Evolutionary conservation across 92 coral and sea anemone genomes (phyloP), one percentile per base, ranked within the genome.

Genomic region (Zoanthus solanderi): DNA sequence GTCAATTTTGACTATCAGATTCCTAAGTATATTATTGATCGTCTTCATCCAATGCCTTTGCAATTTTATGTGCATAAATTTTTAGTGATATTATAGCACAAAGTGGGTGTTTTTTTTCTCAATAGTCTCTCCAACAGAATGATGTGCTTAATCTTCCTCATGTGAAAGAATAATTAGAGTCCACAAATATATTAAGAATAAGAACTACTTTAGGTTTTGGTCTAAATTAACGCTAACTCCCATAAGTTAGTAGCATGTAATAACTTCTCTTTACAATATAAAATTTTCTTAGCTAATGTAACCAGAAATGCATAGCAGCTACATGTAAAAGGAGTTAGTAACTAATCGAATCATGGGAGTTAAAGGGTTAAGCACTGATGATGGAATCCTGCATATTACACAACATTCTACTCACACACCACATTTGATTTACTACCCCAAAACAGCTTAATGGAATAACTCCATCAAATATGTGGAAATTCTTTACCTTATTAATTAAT

Each of bases 361-460:
- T 18, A 63, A 63, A 17, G 74, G 42, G 61, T 87, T 73, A 85
- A 60, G 89, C 83, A 85, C 89, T 75, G 58, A 85, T 85, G 73
- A 85, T 75, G 83, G 91, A 83, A 31, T 88, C 89, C 29, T 88
- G 88, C 85, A 82, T 18, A 23, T 88, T 88, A 73, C 91, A 88
- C 17, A 88, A 50, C 79, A 88, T 78, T 1, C 83, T 72, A 83
- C 91, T 52, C 23, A 87, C 91, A 78, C 80, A 71, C 91, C 89
- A 88, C 89, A 88, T 83, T 71, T 80, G 91, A 83, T 88, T 88
- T 23, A 82, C 89, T 67, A 88, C 89, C 57, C 91, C 88, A 88
- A 88, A 75, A n/a, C 4, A 48, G 66, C 66, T 77, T 2, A 87
- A 57, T 56, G 90, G 90, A 66, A 88, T 78, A 71, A 66, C 91